These are phyloP conservation scores for Clostera curtula DNA, from an alignment of 2,888 invertebrate genomes.

Conservation along the genomic window DNA sequence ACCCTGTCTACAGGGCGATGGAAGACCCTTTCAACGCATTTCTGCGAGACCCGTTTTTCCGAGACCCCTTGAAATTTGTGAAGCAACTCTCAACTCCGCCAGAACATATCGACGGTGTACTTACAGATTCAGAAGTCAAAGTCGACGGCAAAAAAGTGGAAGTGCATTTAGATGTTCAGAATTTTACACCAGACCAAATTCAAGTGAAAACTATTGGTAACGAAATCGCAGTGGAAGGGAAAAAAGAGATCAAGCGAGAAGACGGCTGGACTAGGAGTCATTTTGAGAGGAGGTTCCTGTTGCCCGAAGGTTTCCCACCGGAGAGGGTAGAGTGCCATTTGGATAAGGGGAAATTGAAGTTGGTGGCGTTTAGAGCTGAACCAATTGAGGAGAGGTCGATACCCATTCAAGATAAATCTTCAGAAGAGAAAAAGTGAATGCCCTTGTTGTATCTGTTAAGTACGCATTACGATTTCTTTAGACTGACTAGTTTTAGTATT, in stretches of 20 bases:
- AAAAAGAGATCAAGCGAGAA: conserved; percentile 84
- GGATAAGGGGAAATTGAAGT: conserved; percentile 83
- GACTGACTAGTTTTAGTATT: conserved; percentile 18
- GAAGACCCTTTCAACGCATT: conserved; percentile 54
- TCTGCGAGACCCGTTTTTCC: conserved; percentile 55
- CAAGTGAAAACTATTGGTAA: conserved; percentile 85
- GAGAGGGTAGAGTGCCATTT: conserved; percentile 82
- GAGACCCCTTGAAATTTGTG: conserved; percentile 50
- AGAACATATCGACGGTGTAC: conserved; percentile 60
- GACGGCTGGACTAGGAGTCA: conserved; percentile 85
- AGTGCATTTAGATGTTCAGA: conserved; percentile 84
- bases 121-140: conserved; percentile 72
- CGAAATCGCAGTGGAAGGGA: conserved; percentile 83
- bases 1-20: conserved; percentile 43
- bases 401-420: conserved; percentile 47
- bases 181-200: conserved; percentile 86
- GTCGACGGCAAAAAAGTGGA: conserved; percentile 80
- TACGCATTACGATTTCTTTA: not conserved
- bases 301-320: conserved; percentile 85
- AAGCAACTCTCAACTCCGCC: conserved; percentile 35
- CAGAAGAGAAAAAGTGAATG: conserved; percentile 11
- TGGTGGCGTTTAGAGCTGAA: conserved; percentile 77
- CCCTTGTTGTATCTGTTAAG: conserved; percentile 5
- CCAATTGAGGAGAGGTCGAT: conserved; percentile 48
- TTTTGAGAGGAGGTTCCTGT: conserved; percentile 82